These are phyloP conservation scores for Pyrocephalus nanus DNA, from an alignment of 2,797 vertebrate species.

Conservation along the genomic window DNA sequence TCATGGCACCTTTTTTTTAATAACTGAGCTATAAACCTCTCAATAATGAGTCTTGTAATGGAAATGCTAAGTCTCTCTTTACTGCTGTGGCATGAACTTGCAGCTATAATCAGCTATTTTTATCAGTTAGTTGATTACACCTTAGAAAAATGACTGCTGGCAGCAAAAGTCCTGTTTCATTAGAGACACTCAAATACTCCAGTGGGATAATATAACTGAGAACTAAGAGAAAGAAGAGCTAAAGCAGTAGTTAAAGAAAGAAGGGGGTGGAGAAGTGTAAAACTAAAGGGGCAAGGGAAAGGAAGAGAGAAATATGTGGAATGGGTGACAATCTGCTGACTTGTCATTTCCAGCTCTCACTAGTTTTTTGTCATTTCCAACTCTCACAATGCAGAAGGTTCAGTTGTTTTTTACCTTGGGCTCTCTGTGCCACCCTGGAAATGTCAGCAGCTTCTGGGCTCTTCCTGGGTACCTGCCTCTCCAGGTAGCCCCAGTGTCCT, in stretches of 20 bases:
- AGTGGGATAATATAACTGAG: background rate
- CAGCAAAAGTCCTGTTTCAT: conserved; percentile 77
- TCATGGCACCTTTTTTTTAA: conserved; percentile 71
- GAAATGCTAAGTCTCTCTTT: conserved; percentile 59
- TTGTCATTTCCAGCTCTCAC: background rate
- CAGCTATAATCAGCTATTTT: conserved; percentile 77
- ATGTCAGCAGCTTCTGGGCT: background rate
- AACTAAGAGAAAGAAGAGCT: background rate
- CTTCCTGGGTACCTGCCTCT: background rate
- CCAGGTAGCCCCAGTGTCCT: background rate
- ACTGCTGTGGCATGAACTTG: conserved; percentile 30
- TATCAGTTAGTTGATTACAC: conserved; percentile 83
- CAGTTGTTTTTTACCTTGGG: background rate
- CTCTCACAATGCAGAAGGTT: background rate
- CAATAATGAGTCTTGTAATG: conserved; percentile 67
- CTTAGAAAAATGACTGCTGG: conserved; percentile 81
- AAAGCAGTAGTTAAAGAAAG: background rate
- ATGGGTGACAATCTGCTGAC: background rate
- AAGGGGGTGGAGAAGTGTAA: background rate
- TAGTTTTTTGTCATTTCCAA: background rate
- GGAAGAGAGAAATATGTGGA: background rate
- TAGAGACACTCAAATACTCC: conserved; percentile 26
- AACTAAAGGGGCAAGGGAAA: background rate
- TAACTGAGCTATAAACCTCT: conserved; percentile 64
- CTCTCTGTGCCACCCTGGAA: background rate